Evolutionary conservation across 2,888 invertebrate genomes (phyloP).

Genomic region (Drosophila mettleri): DNA sequence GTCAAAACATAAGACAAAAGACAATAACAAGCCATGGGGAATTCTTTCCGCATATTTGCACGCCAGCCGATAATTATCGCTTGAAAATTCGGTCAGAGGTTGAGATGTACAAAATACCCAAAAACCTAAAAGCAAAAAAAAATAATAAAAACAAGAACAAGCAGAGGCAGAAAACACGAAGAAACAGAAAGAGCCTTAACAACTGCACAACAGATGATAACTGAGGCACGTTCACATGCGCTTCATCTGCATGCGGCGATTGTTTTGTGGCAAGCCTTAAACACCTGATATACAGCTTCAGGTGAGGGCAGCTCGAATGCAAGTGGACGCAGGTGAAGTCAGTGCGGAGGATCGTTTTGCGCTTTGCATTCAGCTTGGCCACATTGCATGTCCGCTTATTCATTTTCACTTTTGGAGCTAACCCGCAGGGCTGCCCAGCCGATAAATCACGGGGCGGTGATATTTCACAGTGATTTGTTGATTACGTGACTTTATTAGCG

Average conservation of each 20-base stretch:
- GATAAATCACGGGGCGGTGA: slow-evolving; percentile 47
- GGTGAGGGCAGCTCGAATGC: neutral
- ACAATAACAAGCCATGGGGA: slow-evolving; percentile 45
- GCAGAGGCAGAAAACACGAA: slow-evolving; percentile 4
- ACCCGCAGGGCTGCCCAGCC: slow-evolving; percentile 48
- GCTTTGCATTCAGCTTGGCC: slow-evolving; percentile 4
- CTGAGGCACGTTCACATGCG: slow-evolving; percentile 47
- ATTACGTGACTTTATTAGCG: slow-evolving; percentile 62
- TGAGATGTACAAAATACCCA: slow-evolving; percentile 53
- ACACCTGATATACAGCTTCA: slow-evolving; percentile 73
- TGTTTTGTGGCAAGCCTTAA: slow-evolving; percentile 72
- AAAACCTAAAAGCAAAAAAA: too few species aligned
- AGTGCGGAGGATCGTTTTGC: slow-evolving; percentile 35
- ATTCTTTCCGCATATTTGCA: slow-evolving; percentile 82
- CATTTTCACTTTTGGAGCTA: slow-evolving; percentile 67
- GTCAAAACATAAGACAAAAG: slow-evolving; percentile 29
- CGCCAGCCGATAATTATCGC: slow-evolving; percentile 84
- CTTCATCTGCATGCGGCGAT: slow-evolving; percentile 68
- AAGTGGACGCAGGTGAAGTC: slow-evolving; percentile 68
- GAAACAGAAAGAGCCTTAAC: slow-evolving; percentile 1
- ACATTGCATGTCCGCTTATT: slow-evolving; percentile 44
- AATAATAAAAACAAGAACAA: slow-evolving; percentile 1
- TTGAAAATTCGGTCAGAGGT: slow-evolving; percentile 83
- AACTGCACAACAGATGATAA: slow-evolving; percentile 19
- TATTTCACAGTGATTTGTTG: slow-evolving; percentile 61